Evolutionary conservation across 2,113 vertebrate genomes (phyloP).

Genomic region (Sebastes fasciatus): DNA sequence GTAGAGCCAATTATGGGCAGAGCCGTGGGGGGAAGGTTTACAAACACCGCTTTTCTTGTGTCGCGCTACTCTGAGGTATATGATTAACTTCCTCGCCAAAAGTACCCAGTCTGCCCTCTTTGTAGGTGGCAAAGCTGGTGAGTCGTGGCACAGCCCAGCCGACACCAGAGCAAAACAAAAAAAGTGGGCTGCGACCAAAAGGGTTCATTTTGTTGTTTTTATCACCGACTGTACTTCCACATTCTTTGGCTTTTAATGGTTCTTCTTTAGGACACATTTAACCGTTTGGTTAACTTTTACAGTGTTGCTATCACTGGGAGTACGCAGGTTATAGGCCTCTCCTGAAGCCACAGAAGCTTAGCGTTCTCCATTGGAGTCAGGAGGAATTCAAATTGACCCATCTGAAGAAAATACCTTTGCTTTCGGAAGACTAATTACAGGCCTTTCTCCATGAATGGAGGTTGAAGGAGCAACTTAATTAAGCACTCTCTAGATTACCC

Average conservation of each 20-base stretch:
- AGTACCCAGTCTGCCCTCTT: conserved; percentile 75
- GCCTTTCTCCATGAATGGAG: conserved; percentile 68
- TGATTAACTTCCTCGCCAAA: conserved; percentile 86
- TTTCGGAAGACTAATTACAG: conserved; percentile 77
- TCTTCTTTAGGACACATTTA: conserved; percentile 66
- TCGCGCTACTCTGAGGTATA: conserved; percentile 80
- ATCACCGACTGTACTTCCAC: conserved; percentile 59
- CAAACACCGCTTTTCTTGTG: conserved; percentile 84
- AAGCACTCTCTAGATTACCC: conserved; percentile 68
- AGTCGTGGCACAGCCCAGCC: conserved; percentile 61
- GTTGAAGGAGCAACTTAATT: conserved; percentile 76
- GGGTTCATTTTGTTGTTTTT: conserved; percentile 58
- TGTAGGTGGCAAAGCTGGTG: conserved; percentile 76
- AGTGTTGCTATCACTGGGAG: conserved; percentile 63
- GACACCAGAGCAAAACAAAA: conserved; percentile 50
- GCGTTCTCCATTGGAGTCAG: conserved; percentile 51
- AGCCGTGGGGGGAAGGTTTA: conserved; percentile 80
- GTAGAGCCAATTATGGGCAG: conserved; percentile 82
- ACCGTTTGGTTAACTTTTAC: conserved; percentile 72
- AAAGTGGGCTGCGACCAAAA: conserved; percentile 41
- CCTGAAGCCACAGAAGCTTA: conserved; percentile 61
- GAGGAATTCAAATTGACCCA: conserved; percentile 71
- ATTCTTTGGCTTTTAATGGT: conserved; percentile 71
- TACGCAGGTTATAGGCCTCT: conserved; percentile 67
- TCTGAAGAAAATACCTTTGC: conserved; percentile 73